Evolutionary conservation across 2,888 invertebrate species (phyloP).

Genomic region (Papilio demoleus): DNA sequence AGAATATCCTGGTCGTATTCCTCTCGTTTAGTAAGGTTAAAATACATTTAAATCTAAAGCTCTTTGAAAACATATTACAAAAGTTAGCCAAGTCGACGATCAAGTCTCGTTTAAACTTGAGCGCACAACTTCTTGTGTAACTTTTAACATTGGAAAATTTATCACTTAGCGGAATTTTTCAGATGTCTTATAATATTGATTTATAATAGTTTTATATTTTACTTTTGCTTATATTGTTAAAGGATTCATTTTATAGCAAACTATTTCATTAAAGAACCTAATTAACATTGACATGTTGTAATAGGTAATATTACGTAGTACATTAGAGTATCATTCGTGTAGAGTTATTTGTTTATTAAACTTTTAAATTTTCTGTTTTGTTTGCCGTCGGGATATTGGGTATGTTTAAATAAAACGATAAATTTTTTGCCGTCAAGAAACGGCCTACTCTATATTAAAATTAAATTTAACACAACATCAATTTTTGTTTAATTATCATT

Average conservation of each 20-base stretch:
- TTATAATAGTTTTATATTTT: background rate
- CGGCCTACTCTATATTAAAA: background rate
- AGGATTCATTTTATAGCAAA: too few species aligned
- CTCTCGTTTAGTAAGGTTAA: background rate
- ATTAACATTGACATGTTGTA: too few species aligned
- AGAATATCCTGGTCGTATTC: background rate
- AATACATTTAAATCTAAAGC: slow-evolving; percentile 6
- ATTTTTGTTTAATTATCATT: slow-evolving; percentile 9
- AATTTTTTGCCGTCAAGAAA: background rate
- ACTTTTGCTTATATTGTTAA: background rate
- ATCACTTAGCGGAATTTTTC: background rate
- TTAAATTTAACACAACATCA: background rate
- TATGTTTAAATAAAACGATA: slow-evolving; percentile 2
- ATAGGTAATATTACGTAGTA: too few species aligned
- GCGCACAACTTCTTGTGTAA: slow-evolving; percentile 4
- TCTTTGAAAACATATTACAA: slow-evolving; percentile 11
- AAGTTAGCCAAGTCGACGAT: slow-evolving; percentile 10
- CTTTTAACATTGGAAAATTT: slow-evolving; percentile 11
- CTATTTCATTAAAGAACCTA: too few species aligned
- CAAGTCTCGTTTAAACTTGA: slow-evolving; percentile 20
- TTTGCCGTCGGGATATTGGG: too few species aligned
- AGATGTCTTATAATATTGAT: background rate
- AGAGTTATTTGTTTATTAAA: too few species aligned
- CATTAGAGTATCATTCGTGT: too few species aligned
- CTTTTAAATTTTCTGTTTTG: too few species aligned